A percentile compares a stretch with the other conserved stretches of the same genome.
These are phyloP conservation scores for Lacerta bilineata DNA, from an alignment of 2,797 vertebrate species.

Conservation along the genomic window DNA sequence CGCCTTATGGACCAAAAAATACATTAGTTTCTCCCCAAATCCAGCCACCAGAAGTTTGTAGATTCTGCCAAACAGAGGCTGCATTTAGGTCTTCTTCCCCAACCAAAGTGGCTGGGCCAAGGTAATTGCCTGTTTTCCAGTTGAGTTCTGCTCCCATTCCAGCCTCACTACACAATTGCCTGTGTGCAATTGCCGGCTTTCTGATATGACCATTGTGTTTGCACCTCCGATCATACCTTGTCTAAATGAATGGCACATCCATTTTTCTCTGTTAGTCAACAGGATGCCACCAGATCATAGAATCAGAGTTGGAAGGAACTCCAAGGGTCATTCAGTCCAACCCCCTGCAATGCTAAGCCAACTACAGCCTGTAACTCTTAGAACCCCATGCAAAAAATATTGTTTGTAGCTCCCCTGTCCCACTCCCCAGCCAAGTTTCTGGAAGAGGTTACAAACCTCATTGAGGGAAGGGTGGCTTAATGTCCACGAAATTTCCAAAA, in stretches of 20 bases:
- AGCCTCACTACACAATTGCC: too few species aligned
- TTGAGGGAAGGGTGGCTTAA: constrained; percentile 79
- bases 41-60: neutral
- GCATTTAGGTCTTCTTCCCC: neutral
- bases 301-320: too few species aligned
- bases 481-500: constrained; percentile 89
- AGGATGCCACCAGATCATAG: neutral
- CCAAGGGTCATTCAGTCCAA: too few species aligned
- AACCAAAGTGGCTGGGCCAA: neutral
- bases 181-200: too few species aligned
- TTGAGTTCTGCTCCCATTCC: neutral
- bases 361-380: neutral
- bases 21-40: neutral
- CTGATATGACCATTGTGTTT: neutral
- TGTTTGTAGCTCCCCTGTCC: neutral
- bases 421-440: neutral
- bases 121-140: neutral
- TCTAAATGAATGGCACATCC: constrained; percentile 8
- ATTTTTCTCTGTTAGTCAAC: constrained; percentile 22
- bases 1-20: too few species aligned
- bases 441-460: constrained; percentile 84
- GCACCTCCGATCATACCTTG: neutral
- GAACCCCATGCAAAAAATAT: neutral
- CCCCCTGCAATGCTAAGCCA: neutral
- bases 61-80: neutral